These are phyloP conservation scores for Temnothorax longispinosus DNA, from an alignment of 1,140 invertebrate genomes.

Conservation along the genomic window DNA sequence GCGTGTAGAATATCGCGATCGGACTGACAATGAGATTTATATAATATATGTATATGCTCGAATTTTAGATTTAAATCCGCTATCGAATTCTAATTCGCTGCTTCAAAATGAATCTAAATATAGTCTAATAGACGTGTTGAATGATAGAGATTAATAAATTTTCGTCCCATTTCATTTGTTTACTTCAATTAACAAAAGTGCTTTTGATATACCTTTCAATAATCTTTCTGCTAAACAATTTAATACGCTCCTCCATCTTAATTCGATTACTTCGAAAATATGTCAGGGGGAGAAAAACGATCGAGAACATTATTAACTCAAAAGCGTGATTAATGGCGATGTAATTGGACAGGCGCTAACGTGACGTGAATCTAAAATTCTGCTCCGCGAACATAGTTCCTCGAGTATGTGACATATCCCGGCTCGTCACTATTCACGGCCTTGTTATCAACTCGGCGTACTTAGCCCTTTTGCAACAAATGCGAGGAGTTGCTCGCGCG, in stretches of 20 bases:
- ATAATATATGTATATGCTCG: neutral
- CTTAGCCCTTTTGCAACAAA: constrained; percentile 15
- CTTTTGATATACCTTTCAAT: neutral
- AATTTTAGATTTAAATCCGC: neutral
- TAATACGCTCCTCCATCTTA: neutral
- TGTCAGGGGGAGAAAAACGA: neutral
- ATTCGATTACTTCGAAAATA: constrained; percentile 31
- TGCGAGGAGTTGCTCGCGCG: neutral
- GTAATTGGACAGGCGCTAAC: constrained; percentile 44
- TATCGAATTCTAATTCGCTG: neutral
- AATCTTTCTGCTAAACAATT: neutral
- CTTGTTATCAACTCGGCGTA: constrained; percentile 18
- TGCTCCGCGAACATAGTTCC: constrained; percentile 18
- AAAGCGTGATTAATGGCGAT: constrained; percentile 33
- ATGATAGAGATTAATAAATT: neutral
- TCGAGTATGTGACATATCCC: constrained; percentile 32
- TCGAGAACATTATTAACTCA: constrained; percentile 25
- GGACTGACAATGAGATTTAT: neutral
- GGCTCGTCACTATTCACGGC: constrained; percentile 40
- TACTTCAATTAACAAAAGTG: neutral
- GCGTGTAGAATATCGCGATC: neutral
- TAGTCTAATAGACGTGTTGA: neutral
- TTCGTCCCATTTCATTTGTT: neutral
- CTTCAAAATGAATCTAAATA: neutral
- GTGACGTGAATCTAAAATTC: constrained; percentile 41